phyloP scores from a whole-genome alignment of 2,797 vertebrate species.

The Alca torda region DNA sequence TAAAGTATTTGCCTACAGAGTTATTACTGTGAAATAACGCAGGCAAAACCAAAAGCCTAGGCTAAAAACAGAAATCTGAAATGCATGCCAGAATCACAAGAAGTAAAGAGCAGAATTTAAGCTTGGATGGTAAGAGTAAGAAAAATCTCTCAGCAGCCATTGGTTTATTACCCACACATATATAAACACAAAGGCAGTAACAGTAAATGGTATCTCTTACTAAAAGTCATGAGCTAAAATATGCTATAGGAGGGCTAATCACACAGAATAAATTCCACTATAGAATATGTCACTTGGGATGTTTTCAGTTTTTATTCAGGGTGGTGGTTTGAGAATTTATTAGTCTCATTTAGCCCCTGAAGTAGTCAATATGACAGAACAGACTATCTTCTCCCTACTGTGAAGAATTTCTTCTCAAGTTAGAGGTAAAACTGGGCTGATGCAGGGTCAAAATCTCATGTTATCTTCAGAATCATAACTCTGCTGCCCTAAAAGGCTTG shows the following conservation, averaged over 20 bases:
- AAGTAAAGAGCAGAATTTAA: neutral
- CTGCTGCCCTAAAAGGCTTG: neutral
- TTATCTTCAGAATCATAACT: neutral
- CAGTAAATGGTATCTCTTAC: neutral
- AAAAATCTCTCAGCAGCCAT: neutral
- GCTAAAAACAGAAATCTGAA: neutral
- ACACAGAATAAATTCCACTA: neutral
- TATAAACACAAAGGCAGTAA: neutral
- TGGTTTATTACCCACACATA: neutral
- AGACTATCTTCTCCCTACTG: neutral
- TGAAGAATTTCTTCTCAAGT: neutral
- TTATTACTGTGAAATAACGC: neutral
- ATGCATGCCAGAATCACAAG: neutral
- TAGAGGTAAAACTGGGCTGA: neutral
- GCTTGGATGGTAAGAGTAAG: neutral
- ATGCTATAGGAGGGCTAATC: neutral
- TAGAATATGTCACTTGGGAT: neutral
- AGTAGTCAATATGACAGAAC: neutral
- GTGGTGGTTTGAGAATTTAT: neutral
- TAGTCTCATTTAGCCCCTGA: neutral
- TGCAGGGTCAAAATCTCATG: neutral
- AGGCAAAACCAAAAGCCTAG: neutral
- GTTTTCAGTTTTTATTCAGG: neutral
- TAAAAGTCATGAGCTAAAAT: neutral
- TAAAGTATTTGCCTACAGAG: neutral